Conservation (phyloP, 2,113 vertebrate species). For the Heterotis niloticus region DNA sequence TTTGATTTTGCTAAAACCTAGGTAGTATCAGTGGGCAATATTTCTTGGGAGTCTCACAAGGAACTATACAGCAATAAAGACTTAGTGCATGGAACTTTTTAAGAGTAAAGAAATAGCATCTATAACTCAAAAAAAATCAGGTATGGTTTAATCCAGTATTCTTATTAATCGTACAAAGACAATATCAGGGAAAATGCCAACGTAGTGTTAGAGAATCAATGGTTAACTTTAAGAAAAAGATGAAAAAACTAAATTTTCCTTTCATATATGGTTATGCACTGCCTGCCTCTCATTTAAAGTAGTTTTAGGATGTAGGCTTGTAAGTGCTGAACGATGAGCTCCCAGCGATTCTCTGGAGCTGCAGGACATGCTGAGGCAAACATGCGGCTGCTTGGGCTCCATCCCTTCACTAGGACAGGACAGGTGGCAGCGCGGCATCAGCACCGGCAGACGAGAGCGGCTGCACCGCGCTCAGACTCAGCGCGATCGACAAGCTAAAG, state of each 20-base stretch:
- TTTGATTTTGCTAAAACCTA: conserved; percentile 76
- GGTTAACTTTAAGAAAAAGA: conserved; percentile 51
- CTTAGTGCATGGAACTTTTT: conserved; percentile 84
- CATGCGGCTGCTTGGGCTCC: conserved; percentile 22
- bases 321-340: conserved; percentile 67
- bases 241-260: conserved; percentile 51
- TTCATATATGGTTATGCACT: conserved; percentile 79
- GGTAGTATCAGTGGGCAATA: conserved; percentile 77
- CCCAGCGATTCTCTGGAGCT: conserved; percentile 61
- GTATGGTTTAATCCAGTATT: conserved; percentile 78
- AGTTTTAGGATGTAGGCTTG: conserved; percentile 69
- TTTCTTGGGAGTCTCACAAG: conserved; percentile 71
- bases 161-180: conserved; percentile 72
- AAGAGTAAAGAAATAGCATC: conserved; percentile 75
- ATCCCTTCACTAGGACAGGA: conserved; percentile 18
- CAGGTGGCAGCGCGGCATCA: conserved; percentile 23
- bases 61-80: conserved; percentile 85
- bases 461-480: conserved; percentile 49
- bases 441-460: conserved; percentile 38
- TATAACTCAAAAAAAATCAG: conserved; percentile 78
- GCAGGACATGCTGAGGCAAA: conserved; percentile 55
- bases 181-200: conserved; percentile 84
- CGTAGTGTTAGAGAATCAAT: conserved; percentile 72
- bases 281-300: conserved; percentile 76
- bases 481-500: conserved; percentile 25